These are phyloP conservation scores for Agrotis puta DNA, from an alignment of 2,888 invertebrate species.

Conservation along the genomic window DNA sequence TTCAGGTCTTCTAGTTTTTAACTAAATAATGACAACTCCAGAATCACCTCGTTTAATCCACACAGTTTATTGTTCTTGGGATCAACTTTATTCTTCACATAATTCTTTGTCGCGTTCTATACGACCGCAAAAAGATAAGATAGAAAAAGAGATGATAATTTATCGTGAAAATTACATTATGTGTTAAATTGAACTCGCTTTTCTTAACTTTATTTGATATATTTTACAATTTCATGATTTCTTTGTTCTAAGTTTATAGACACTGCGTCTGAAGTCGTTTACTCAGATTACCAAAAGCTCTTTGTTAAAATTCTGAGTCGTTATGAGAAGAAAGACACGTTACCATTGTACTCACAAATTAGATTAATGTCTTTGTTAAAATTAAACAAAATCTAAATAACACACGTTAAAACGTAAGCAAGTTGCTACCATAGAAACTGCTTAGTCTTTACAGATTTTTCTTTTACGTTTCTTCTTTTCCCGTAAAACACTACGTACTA, in stretches of 20 bases:
- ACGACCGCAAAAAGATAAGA: slow-evolving; percentile 49
- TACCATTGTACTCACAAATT: slow-evolving; percentile 1
- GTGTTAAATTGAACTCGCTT: slow-evolving; percentile 28
- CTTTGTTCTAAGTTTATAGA: slow-evolving; percentile 27
- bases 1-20: slow-evolving; percentile 55
- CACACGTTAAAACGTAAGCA: neutral
- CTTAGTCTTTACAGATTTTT: neutral
- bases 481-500: slow-evolving; percentile 1
- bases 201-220: slow-evolving; percentile 26
- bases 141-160: slow-evolving; percentile 36
- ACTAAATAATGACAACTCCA: slow-evolving; percentile 49
- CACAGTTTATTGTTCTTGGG: slow-evolving; percentile 38
- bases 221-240: slow-evolving; percentile 29
- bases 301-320: neutral
- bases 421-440: neutral
- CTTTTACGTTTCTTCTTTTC: slow-evolving; percentile 7
- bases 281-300: slow-evolving; percentile 24
- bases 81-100: slow-evolving; percentile 42
- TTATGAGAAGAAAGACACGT: slow-evolving; percentile 13
- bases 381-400: neutral
- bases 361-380: neutral
- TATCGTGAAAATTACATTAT: slow-evolving; percentile 43
- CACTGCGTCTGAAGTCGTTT: slow-evolving; percentile 16
- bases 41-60: slow-evolving; percentile 46
- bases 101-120: slow-evolving; percentile 52